These are phyloP conservation scores for Bactericera cockerelli DNA, from an alignment of 1,140 invertebrate species.

Conservation along the genomic window DNA sequence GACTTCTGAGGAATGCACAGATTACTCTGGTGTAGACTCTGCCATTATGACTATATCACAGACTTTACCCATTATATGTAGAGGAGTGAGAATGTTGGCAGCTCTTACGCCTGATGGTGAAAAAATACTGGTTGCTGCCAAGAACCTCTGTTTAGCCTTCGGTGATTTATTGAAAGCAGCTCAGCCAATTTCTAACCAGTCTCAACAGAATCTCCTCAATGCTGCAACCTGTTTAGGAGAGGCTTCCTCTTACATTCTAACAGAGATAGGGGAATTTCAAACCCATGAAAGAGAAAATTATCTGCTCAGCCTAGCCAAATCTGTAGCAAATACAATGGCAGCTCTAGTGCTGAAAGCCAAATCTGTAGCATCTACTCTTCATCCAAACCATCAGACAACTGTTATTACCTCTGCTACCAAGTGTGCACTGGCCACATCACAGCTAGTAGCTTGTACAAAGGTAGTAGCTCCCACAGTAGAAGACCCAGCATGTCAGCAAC, in stretches of 20 bases:
- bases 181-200: constrained; percentile 72
- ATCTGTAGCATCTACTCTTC: constrained; percentile 75
- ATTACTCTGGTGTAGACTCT: constrained; percentile 88
- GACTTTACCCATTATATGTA: constrained; percentile 90
- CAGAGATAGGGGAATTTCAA: constrained; percentile 80
- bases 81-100: constrained; percentile 86
- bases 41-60: constrained; percentile 94
- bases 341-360: constrained; percentile 83
- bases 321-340: constrained; percentile 94
- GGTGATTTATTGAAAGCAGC: constrained; percentile 85
- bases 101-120: constrained; percentile 86
- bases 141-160: constrained; percentile 83
- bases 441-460: constrained; percentile 94
- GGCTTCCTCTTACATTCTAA: constrained; percentile 83
- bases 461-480: constrained; percentile 72
- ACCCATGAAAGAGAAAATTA: constrained; percentile 69
- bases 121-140: constrained; percentile 76
- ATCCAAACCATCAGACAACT: constrained; percentile 60
- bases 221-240: constrained; percentile 92
- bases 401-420: constrained; percentile 91
- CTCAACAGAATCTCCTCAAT: constrained; percentile 78
- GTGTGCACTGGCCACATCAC: constrained; percentile 91
- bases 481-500: constrained; percentile 83
- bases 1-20: constrained; percentile 67
- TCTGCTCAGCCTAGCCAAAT: constrained; percentile 77